A percentile compares a stretch with the other conserved stretches of the same genome.
Conservation (phyloP, 2,797 vertebrate species). For the Fratercula arctica region DNA sequence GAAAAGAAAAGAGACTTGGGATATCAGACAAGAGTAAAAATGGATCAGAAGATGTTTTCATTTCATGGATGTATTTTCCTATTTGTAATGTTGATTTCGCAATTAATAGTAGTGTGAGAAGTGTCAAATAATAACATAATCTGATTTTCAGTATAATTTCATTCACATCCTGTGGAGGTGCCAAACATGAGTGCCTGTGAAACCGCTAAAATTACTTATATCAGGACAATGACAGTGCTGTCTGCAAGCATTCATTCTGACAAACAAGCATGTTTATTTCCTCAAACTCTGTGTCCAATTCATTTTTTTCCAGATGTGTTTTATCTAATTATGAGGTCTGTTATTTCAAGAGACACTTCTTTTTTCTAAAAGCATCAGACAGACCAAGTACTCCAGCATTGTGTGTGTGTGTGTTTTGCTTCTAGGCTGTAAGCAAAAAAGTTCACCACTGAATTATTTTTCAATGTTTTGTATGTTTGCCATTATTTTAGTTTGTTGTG, state of each 20-base stretch:
- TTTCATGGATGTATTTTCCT: not conserved
- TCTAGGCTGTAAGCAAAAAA: not conserved
- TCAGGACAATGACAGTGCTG: not conserved
- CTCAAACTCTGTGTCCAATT: not conserved
- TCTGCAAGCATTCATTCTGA: not conserved
- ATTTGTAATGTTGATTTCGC: constrained; percentile 21
- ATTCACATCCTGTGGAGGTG: not conserved
- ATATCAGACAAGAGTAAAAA: not conserved
- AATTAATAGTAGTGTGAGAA: not conserved
- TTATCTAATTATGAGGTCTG: constrained; percentile 2
- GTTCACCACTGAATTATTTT: not conserved
- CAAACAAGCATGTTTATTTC: constrained; percentile 6
- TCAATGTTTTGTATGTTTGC: not conserved
- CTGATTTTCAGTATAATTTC: not conserved
- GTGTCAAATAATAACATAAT: not conserved
- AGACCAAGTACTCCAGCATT: not conserved
- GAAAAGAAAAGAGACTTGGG: not conserved
- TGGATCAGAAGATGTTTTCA: constrained; percentile 12
- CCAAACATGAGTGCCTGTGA: not conserved
- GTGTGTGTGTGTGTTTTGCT: not conserved
- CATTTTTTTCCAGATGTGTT: not conserved
- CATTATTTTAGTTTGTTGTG: not conserved
- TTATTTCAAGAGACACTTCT: not conserved
- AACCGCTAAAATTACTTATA: not conserved
- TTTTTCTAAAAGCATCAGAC: not conserved